phyloP scores from a whole-genome alignment of 1,140 invertebrate species.

The Bombus waltoni region DNA sequence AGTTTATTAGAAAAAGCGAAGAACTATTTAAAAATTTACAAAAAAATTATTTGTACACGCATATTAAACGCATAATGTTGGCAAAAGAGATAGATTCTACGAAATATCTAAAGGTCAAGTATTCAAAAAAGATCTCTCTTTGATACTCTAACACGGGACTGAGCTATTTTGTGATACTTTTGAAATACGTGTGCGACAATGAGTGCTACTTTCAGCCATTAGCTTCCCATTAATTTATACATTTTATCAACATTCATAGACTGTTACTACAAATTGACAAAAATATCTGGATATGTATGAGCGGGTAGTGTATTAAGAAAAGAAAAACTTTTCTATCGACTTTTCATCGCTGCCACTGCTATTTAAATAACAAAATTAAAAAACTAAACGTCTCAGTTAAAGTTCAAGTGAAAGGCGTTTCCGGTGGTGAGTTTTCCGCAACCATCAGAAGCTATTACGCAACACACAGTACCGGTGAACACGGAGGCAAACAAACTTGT shows the following conservation, averaged over 20 bases:
- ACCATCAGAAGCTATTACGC: neutral
- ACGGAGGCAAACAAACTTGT: constrained; percentile 54
- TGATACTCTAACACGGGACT: too few species aligned
- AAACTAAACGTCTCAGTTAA: neutral
- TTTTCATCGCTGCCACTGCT: neutral
- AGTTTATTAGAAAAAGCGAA: neutral
- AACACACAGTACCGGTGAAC: constrained; percentile 10
- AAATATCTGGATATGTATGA: neutral
- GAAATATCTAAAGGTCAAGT: too few species aligned
- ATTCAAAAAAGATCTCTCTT: too few species aligned
- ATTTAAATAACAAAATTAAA: neutral
- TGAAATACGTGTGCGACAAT: too few species aligned
- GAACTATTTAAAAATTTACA: too few species aligned
- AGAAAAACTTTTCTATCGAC: neutral
- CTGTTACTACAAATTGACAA: neutral
- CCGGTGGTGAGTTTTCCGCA: too few species aligned
- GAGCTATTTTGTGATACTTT: too few species aligned
- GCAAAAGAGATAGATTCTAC: too few species aligned
- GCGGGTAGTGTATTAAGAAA: neutral
- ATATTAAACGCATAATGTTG: too few species aligned
- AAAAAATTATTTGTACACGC: too few species aligned
- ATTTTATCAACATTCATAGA: neutral
- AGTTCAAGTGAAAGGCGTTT: neutral
- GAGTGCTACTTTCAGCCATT: too few species aligned
- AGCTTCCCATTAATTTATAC: neutral